Base-by-base conservation (phyloP, 2,888 invertebrate species). In the Ariolimax columbianus region DNA sequence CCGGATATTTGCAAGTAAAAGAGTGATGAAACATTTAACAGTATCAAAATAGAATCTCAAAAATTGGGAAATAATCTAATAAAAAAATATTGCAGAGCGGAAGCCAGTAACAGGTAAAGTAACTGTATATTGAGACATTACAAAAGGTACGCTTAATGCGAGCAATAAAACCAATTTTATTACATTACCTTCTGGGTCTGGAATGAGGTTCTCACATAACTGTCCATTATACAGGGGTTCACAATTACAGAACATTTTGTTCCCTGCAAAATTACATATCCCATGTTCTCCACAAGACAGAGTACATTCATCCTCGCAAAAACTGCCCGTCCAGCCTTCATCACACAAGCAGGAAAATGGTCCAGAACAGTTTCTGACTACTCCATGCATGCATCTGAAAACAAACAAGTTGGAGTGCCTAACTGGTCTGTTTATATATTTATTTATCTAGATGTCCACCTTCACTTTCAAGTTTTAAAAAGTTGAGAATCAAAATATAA, bases 171-270 rank as follows among this genome's bases (percentile, higher is more conserved):
- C 14, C 47, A 11, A 47, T 55, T 3, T 19, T 55, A 19, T 55
- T 3, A 38, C 43, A 40, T 70, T 55, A 72, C 81, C 81, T 81
- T 81, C 72, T 30, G 81, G 51, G n/a, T 81, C 81, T 6, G 72
- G 72, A 30, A 43, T 72, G 4, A 40, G n/a, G 9, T 36, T 9
- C 0, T 70, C 81, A 72, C 81, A 81, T 3, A 9, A 0, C 33
- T 51, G 9, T 33, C 82, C 82, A 26, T 1, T 43, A 36, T 72
- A 75, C 11, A 0, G 9, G n/a, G 36, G 82, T 19, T 75, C 6
- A 75, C 82, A 82, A 43, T 40, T 82, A 59, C 82, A 82, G 43
- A n/a, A 43, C 72, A 40, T 26, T 19, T 11, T 0, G 23, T 63
- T 26, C 4, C 23, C 23, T 9, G 0, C 17, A 6, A 38, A 9